phyloP scores from a whole-genome alignment of 2,797 vertebrate genomes.

The Hozukius guyotensis region DNA sequence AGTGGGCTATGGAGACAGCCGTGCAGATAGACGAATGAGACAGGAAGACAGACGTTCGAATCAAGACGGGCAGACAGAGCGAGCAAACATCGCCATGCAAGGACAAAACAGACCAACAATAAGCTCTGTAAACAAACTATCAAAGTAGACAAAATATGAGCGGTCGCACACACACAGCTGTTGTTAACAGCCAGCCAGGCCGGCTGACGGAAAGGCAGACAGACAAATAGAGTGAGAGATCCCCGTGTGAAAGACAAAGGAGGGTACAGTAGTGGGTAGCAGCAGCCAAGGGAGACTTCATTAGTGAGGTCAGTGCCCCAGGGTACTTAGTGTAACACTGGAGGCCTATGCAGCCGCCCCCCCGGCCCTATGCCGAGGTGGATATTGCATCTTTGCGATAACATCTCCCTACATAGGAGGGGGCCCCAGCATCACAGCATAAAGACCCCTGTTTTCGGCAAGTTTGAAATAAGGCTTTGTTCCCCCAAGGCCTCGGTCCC shows the following conservation, averaged over 20 bases:
- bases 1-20: conserved; percentile 56
- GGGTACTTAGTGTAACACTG: conserved; percentile 82
- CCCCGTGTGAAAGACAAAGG: conserved; percentile 77
- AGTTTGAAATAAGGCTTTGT: conserved; percentile 86
- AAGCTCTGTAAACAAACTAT: conserved; percentile 53
- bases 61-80: conserved; percentile 49
- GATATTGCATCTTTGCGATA: conserved; percentile 86
- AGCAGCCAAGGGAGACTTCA: conserved; percentile 79
- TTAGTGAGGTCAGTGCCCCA: conserved; percentile 81
- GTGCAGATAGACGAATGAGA: conserved; percentile 31
- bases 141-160: conserved; percentile 56
- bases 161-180: conserved; percentile 56
- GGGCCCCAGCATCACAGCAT: conserved; percentile 78
- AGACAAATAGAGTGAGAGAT: conserved; percentile 72
- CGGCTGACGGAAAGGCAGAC: conserved; percentile 62
- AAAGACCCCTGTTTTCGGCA: conserved; percentile 84
- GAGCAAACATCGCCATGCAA: conserved; percentile 44
- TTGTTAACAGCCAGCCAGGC: conserved; percentile 61
- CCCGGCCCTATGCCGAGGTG: conserved; percentile 73
- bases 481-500: conserved; percentile 68
- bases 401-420: conserved; percentile 82
- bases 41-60: conserved; percentile 40
- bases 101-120: conserved; percentile 54
- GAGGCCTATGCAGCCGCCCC: conserved; percentile 76
- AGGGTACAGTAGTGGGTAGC: conserved; percentile 79